Evolutionary conservation across 2,797 vertebrate genomes (phyloP).

Genomic region (Kryptopterus vitreolus): DNA sequence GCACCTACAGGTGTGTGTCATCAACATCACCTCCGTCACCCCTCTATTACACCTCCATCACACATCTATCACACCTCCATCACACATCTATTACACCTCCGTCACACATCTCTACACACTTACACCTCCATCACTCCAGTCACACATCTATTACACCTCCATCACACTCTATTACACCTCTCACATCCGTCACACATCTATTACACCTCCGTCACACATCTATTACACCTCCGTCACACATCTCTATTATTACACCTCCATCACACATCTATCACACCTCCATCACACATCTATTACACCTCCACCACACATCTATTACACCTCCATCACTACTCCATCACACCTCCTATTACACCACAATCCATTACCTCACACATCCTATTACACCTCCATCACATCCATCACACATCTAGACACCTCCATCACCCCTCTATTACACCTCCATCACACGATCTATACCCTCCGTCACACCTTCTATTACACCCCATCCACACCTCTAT

Average conservation of each 20-base stretch:
- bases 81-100: neutral
- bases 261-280: too few species aligned
- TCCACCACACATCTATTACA: neutral
- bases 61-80: neutral
- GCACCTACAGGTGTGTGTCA: slow-evolving; percentile 79
- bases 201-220: too few species aligned
- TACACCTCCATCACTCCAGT: neutral
- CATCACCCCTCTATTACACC: neutral
- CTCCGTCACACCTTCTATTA: too few species aligned
- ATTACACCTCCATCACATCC: neutral
- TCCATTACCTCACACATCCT: too few species aligned
- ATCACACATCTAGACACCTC: neutral
- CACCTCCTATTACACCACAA: neutral
- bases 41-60: neutral
- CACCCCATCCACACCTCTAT: too few species aligned
- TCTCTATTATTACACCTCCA: too few species aligned
- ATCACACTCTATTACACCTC: neutral
- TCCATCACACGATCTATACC: neutral
- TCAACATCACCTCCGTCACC: neutral
- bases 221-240: too few species aligned
- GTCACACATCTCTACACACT: neutral
- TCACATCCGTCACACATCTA: neutral
- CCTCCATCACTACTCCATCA: neutral
- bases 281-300: too few species aligned
- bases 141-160: neutral